These are phyloP conservation scores for Acanthochromis polyacanthus DNA, from an alignment of 2,113 vertebrate species.

Conservation along the genomic window DNA sequence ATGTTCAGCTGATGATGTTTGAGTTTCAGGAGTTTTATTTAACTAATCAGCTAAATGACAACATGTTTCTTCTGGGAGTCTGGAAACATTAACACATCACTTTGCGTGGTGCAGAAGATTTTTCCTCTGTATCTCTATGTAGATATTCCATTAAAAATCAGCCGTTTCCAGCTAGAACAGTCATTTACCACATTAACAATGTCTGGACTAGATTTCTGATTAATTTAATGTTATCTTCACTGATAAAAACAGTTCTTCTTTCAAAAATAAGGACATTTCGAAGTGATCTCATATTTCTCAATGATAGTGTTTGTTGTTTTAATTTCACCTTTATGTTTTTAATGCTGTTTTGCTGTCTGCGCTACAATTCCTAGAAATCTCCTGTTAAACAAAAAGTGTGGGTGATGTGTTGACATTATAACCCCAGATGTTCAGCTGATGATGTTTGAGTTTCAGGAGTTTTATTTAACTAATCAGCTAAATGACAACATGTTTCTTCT, in stretches of 20 bases:
- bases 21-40: slow-evolving; percentile 29
- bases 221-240: no score
- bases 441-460: slow-evolving; percentile 24
- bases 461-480: slow-evolving; percentile 1
- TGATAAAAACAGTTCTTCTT: no score
- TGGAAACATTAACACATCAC: slow-evolving; percentile 57
- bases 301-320: not conserved
- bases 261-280: no score
- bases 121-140: not conserved
- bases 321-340: not conserved
- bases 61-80: slow-evolving; percentile 25
- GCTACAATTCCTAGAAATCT: slow-evolving; percentile 49
- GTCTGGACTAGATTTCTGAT: no score
- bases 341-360: slow-evolving; percentile 3
- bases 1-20: slow-evolving; percentile 18
- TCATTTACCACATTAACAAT: no score
- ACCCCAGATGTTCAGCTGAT: slow-evolving; percentile 17
- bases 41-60: not conserved
- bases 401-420: slow-evolving; percentile 20
- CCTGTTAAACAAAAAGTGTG: slow-evolving; percentile 20
- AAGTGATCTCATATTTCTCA: no score
- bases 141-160: no score
- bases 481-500: slow-evolving; percentile 7
- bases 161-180: no score
- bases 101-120: slow-evolving; percentile 4